Base-by-base conservation (phyloP, 2,113 vertebrate genomes). In the Rana temporaria region DNA sequence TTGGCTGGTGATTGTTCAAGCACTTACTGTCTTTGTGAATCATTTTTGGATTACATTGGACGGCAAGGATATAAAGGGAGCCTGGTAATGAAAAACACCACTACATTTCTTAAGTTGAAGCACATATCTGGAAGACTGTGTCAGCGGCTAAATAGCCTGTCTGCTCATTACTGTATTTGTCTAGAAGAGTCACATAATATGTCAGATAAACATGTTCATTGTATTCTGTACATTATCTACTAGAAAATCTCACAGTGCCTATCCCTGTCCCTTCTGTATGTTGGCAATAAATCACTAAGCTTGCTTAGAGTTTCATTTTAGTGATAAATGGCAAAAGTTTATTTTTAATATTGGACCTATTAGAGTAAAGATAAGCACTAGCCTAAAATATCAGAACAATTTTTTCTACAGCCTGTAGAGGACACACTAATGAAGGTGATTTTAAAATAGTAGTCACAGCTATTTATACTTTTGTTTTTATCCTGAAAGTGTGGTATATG, bases 1-100 rank as follows among this genome's bases (percentile, higher is more conserved):
- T 48, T 9, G 42, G 42, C 11, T 48, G 42, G 9, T 12, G 11
- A 14, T 48, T 48, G 42, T 12, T 48, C 2, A 8, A 48, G 7
- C 42, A 48, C 42, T 48, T 48, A 48, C 9, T 48, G 42, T 48
- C 42, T 48, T 20, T 14, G 26, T 56, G 52, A 30, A 38, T 24
- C 70, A 66, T 63, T 71, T 30, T 48, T 80, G 56, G 67, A 80
- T 62, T 80, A 48, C 59, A 20, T 57, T 32, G 56, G 20, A 63
- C 62, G 42, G 63, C 53, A n/a, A 11, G 34, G 60, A 60, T 34
- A 48, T 66, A 80, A 60, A 48, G 59, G 15, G 3, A 64, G 30
- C 15, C 8, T 42, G n/a, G 34, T 82, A 65, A 67, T 75, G 62
- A 76, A 75, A 83, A 83, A 83, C 74, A 62, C 60, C 71, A 68